Percentiles rank a stretch among this genome's conserved stretches.
These are phyloP conservation scores for Apamea crenata DNA, from an alignment of 2,888 invertebrate genomes.

Conservation along the genomic window DNA sequence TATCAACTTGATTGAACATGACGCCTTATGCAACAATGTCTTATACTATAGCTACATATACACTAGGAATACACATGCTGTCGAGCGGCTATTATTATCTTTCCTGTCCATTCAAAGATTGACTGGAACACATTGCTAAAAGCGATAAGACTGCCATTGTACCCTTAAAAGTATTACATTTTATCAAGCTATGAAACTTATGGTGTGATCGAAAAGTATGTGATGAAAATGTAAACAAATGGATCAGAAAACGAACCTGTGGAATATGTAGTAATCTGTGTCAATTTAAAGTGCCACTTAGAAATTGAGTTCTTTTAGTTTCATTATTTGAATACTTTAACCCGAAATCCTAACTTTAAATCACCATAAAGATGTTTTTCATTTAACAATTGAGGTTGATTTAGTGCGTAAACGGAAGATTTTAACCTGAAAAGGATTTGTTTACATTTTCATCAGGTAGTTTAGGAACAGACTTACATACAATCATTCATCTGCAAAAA, in stretches of 20 bases:
- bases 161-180: background rate
- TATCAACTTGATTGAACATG: slow-evolving; percentile 27
- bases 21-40: slow-evolving; percentile 28
- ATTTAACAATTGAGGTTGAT: background rate
- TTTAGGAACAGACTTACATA: background rate
- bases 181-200: background rate
- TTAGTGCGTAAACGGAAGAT: background rate
- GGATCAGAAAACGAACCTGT: background rate
- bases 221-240: background rate
- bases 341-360: background rate
- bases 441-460: background rate
- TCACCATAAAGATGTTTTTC: background rate
- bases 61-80: background rate
- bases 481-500: background rate
- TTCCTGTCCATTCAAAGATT: slow-evolving; percentile 39
- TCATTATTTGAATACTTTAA: background rate
- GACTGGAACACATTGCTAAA: slow-evolving; percentile 3
- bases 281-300: background rate
- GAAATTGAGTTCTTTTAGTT: background rate
- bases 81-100: slow-evolving; percentile 23
- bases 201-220: background rate
- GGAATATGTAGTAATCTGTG: background rate
- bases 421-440: background rate
- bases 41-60: background rate
- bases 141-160: background rate